Evolutionary conservation across 1,140 invertebrate genomes (phyloP), one percentile per base, ranked within the genome.

Genomic region (Galleria mellonella): DNA sequence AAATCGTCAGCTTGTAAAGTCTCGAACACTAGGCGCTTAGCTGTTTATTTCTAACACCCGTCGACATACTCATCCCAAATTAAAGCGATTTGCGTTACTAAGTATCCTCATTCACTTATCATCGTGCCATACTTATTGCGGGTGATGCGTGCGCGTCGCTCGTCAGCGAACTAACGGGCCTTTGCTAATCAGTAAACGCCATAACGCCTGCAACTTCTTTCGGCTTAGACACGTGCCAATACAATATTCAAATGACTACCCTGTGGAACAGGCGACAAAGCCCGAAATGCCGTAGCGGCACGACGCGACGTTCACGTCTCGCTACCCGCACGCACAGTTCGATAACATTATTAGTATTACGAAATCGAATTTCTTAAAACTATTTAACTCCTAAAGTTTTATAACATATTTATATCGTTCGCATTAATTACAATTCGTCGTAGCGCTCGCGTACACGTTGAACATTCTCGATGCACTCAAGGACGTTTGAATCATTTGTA

Each of bases 361-460:
- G 58, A 77, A 78, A 76, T 78, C 79, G 75, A 82, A 86, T 83
- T 83, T 83, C 71, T 79, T 73, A 72, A 62, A 55, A 68, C 58
- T 70, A 70, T 71, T 67, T 74, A 68, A 62, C 68, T 71, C 47
- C 62, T 70, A 68, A 76, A 67, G 68, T 77, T 77, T 72, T 74
- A 69, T 74, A 76, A 73, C 59, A 64, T 74, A 71, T 78, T 81
- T 77, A 72, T 81, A 74, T 70, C 43, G 57, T 72, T 71, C 67
- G 66, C 67, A 69, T 70, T n/a, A 60, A 40, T 57, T 63, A 53
- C 12, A 62, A 62, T 68, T 68, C 55, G 67, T 66, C 56, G 65
- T 64, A 72, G 64, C 61, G 63, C 64, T 73, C 69, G 60, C 60
- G 67, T 73, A 71, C 62, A 59, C 46, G 60, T 58, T 23, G 17